phyloP scores from a whole-genome alignment of 2,888 invertebrate genomes.

The Cerastis rubricosa region DNA sequence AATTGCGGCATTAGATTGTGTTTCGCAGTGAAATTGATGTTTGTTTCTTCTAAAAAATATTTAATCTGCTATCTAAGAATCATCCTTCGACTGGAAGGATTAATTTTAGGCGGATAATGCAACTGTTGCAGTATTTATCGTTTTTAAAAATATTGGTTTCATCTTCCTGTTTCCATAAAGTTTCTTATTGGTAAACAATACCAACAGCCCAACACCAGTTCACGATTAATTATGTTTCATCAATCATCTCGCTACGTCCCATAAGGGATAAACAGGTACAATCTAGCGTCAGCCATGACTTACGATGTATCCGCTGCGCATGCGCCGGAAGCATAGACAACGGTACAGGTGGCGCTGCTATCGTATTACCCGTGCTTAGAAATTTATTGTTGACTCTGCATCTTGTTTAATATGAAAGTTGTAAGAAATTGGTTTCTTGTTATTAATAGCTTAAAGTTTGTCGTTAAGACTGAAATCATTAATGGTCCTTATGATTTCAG shows the following conservation, averaged over 20 bases:
- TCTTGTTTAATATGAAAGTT: conserved; percentile 29
- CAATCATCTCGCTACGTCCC: conserved; percentile 44
- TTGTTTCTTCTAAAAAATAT: not conserved
- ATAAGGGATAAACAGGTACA: conserved; percentile 51
- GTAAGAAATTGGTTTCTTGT: conserved; percentile 18
- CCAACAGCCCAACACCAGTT: not conserved
- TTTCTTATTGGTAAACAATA: conserved; percentile 13
- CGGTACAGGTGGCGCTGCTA: conserved; percentile 64
- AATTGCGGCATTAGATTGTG: too few species aligned
- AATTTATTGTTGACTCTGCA: conserved; percentile 44
- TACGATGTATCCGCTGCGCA: conserved; percentile 53
- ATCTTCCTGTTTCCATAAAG: not conserved
- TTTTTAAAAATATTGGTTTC: not conserved
- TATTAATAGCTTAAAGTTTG: not conserved
- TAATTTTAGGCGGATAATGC: too few species aligned
- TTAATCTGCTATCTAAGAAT: not conserved
- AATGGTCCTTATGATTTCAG: not conserved
- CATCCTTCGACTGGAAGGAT: too few species aligned
- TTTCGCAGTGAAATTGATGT: not conserved
- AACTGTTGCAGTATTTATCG: not conserved
- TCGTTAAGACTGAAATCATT: not conserved
- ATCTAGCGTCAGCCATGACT: conserved; percentile 57
- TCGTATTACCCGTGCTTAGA: conserved; percentile 55
- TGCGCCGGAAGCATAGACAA: conserved; percentile 52
- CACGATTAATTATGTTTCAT: conserved; percentile 28